phyloP scores from a whole-genome alignment of 2,113 vertebrate genomes.

The Gasterosteus aculeatus region DNA sequence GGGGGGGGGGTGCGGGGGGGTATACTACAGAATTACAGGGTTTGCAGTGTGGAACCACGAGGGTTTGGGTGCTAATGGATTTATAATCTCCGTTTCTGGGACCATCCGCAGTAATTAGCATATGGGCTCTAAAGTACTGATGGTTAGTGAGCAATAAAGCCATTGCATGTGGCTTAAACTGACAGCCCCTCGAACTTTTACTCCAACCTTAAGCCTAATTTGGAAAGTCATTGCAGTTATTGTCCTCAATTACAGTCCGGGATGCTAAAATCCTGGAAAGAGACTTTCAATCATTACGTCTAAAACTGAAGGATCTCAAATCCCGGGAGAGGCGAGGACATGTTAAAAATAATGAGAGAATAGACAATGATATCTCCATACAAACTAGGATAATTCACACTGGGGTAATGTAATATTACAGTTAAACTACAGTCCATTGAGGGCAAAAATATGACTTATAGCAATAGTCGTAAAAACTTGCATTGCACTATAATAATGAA shows the following conservation, averaged over 20 bases:
- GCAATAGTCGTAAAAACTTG: not conserved
- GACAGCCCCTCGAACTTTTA: slow-evolving; percentile 92
- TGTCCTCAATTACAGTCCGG: slow-evolving; percentile 88
- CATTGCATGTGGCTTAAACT: slow-evolving; percentile 91
- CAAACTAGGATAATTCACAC: not conserved
- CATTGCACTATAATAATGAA: not conserved
- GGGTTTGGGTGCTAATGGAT: slow-evolving; percentile 91
- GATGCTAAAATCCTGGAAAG: slow-evolving; percentile 75
- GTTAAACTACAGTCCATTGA: not conserved
- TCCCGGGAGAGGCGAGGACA: slow-evolving; percentile 36
- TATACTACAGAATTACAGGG: slow-evolving; percentile 72
- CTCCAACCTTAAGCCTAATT: slow-evolving; percentile 92
- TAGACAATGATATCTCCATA: slow-evolving; percentile 41
- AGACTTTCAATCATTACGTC: slow-evolving; percentile 53
- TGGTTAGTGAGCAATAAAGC: slow-evolving; percentile 98
- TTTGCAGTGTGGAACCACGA: slow-evolving; percentile 77
- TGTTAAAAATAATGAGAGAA: slow-evolving; percentile 60
- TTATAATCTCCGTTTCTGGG: slow-evolving; percentile 90
- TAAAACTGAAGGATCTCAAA: slow-evolving; percentile 50
- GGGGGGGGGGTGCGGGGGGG: not conserved
- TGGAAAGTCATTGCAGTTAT: slow-evolving; percentile 89
- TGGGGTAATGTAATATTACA: slow-evolving; percentile 12
- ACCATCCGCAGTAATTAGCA: slow-evolving; percentile 95
- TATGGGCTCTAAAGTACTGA: slow-evolving; percentile 94
- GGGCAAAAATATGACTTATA: slow-evolving; percentile 5